These are phyloP conservation scores for Drosophila testacea DNA, from an alignment of 2,888 invertebrate species.

Conservation along the genomic window DNA sequence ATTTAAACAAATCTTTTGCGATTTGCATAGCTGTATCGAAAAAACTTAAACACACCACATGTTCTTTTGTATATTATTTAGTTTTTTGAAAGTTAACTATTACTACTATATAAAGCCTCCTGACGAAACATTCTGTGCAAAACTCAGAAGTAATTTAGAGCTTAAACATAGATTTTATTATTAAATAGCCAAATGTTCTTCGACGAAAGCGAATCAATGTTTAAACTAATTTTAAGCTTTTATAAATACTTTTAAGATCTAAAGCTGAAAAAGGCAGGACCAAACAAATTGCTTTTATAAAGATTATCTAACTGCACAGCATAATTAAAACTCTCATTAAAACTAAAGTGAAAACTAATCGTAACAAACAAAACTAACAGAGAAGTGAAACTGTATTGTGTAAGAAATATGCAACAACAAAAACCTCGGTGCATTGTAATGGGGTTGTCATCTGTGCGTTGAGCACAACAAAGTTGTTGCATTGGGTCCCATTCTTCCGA, in stretches of 20 bases:
- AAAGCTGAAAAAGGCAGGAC: neutral
- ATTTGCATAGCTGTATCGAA: too few relatives aligned
- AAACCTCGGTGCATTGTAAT: constrained; percentile 72
- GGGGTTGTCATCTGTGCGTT: constrained; percentile 72
- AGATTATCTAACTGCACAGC: neutral
- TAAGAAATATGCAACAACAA: constrained; percentile 62
- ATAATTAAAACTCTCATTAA: neutral
- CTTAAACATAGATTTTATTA: too few relatives aligned
- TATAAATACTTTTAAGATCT: neutral
- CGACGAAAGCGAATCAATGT: too few relatives aligned
- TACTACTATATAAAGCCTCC: too few relatives aligned
- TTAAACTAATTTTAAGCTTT: neutral
- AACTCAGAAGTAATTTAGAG: too few relatives aligned
- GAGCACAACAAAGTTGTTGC: constrained; percentile 49
- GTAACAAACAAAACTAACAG: constrained; percentile 8
- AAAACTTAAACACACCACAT: too few relatives aligned
- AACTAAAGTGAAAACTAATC: constrained; percentile 4
- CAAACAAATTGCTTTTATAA: neutral
- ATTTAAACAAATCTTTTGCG: too few relatives aligned
- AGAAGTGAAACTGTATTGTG: constrained; percentile 3
- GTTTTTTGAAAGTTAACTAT: too few relatives aligned
- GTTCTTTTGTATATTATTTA: too few relatives aligned
- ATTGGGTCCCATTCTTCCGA: constrained; percentile 33
- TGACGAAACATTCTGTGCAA: too few relatives aligned
- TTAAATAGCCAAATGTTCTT: too few relatives aligned